Conservation (phyloP, 1,140 invertebrate genomes). For the Trinorchestia longiramus region DNA sequence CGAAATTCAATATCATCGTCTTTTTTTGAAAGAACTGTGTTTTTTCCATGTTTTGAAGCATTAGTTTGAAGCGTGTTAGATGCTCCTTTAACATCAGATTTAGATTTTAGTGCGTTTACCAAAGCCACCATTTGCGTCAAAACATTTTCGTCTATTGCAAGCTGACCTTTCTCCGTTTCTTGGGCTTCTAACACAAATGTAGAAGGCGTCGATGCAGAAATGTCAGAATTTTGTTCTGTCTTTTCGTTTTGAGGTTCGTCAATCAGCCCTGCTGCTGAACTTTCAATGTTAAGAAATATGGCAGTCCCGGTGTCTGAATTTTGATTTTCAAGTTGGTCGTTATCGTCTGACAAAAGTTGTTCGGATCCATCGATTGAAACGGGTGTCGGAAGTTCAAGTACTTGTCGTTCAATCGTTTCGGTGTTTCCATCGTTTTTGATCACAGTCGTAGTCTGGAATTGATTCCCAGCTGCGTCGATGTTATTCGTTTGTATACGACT, state of each 20-base stretch:
- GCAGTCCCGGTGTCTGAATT: background rate
- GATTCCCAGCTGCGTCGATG: conserved; percentile 3
- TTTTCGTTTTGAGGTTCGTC: background rate
- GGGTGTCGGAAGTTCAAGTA: background rate
- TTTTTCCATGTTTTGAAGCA: background rate
- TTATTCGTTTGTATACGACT: conserved; percentile 2
- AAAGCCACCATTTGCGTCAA: background rate
- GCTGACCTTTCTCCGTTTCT: background rate
- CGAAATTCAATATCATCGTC: background rate
- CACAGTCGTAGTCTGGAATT: background rate
- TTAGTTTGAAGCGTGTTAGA: background rate
- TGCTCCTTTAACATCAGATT: background rate
- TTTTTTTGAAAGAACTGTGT: background rate
- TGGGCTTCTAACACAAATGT: background rate
- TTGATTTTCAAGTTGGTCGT: conserved; percentile 9
- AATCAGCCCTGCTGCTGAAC: background rate
- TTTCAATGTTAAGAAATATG: background rate
- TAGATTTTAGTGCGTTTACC: conserved; percentile 14
- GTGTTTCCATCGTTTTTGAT: background rate
- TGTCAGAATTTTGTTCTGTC: background rate
- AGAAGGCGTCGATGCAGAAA: background rate
- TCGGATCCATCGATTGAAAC: background rate
- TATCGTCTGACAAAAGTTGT: background rate
- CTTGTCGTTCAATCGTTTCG: conserved; percentile 34
- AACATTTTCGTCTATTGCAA: conserved; percentile 27